phyloP scores from a whole-genome alignment of 2,888 invertebrate genomes.

The Pocota personata region DNA sequence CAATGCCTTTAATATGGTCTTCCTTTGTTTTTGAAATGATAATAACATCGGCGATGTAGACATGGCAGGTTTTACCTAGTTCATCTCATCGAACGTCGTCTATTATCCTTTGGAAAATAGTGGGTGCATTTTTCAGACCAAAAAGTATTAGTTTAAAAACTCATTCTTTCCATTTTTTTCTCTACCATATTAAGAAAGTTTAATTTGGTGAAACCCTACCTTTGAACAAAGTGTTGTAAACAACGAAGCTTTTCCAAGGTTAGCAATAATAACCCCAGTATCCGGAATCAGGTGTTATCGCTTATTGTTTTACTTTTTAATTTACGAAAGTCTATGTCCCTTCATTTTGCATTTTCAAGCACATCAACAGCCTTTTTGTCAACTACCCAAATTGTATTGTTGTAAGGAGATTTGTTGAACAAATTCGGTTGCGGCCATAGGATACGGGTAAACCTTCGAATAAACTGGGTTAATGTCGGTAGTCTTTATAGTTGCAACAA shows the following conservation, averaged over 20 bases:
- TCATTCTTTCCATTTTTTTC: conserved; percentile 25
- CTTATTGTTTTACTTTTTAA: conserved; percentile 22
- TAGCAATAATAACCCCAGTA: background rate
- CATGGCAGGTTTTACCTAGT: conserved; percentile 3
- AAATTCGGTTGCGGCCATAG: no score
- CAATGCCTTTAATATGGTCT: conserved; percentile 17
- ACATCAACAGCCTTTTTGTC: conserved; percentile 35
- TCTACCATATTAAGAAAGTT: conserved; percentile 1
- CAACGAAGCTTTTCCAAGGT: conserved; percentile 3
- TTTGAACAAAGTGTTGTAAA: conserved; percentile 13
- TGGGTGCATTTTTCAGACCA: conserved; percentile 28
- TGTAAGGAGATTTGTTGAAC: conserved; percentile 8
- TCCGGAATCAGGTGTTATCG: conserved; percentile 28
- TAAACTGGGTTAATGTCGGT: no score
- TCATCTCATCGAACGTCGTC: conserved; percentile 21
- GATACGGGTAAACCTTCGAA: no score
- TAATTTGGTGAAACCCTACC: conserved; percentile 19
- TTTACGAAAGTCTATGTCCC: conserved; percentile 42
- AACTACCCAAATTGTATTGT: conserved; percentile 37
- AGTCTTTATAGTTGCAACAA: no score
- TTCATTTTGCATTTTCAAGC: conserved; percentile 26
- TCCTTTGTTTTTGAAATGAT: conserved; percentile 1
- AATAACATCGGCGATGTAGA: conserved; percentile 38
- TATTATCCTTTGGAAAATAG: conserved; percentile 13
- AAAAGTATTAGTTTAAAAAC: conserved; percentile 21